Percentiles rank a stretch among this genome's conserved stretches.
Evolutionary conservation across 2,113 vertebrate genomes (phyloP).

Genomic region (Onychostruthus taczanowskii): DNA sequence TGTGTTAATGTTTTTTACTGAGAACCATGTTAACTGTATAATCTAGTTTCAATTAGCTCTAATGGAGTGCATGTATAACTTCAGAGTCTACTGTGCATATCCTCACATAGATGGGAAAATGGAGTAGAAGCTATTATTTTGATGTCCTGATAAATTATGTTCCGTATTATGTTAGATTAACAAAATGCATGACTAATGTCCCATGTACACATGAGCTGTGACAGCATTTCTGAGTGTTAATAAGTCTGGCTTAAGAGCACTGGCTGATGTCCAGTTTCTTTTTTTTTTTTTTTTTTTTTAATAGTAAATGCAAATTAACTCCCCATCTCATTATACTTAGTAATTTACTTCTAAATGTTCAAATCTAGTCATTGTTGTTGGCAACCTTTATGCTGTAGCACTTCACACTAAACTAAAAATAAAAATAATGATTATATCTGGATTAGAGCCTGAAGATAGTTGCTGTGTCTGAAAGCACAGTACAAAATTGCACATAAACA

Average conservation of each 20-base stretch:
- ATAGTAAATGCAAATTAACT: slow-evolving; percentile 64
- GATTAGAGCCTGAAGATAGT: not conserved
- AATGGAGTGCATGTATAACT: slow-evolving; percentile 72
- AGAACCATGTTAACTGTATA: slow-evolving; percentile 77
- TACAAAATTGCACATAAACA: not conserved
- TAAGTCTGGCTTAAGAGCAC: slow-evolving; percentile 67
- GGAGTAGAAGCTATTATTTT: slow-evolving; percentile 80
- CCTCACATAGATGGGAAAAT: slow-evolving; percentile 67
- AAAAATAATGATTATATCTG: not conserved
- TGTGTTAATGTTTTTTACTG: slow-evolving; percentile 70
- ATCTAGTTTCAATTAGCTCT: slow-evolving; percentile 81
- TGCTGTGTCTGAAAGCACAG: not conserved
- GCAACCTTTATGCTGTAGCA: slow-evolving; percentile 9
- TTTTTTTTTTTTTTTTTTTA: slow-evolving; percentile 18
- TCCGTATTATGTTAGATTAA: slow-evolving; percentile 80
- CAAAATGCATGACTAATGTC: slow-evolving; percentile 81
- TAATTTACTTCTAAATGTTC: slow-evolving; percentile 55
- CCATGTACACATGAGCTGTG: slow-evolving; percentile 70
- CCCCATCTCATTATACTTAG: slow-evolving; percentile 56
- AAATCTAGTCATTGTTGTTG: slow-evolving; percentile 35
- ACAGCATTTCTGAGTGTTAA: slow-evolving; percentile 77
- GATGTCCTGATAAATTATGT: slow-evolving; percentile 81
- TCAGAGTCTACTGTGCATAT: slow-evolving; percentile 74
- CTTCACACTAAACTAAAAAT: slow-evolving; percentile 1
- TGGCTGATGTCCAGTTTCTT: slow-evolving; percentile 76